Conservation (phyloP, 2,888 invertebrate species). For the Taphrorychus bicolor region DNA sequence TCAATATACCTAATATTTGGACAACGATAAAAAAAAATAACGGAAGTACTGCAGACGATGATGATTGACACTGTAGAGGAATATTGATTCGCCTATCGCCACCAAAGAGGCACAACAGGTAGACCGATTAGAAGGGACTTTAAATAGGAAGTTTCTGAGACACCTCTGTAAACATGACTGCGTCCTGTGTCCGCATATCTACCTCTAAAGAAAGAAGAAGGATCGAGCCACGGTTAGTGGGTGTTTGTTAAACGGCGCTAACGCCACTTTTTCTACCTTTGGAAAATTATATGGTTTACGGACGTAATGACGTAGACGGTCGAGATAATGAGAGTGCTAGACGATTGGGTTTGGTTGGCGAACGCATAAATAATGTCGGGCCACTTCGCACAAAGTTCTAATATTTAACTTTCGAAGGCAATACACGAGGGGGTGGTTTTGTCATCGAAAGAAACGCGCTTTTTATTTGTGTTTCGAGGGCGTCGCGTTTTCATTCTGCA, state of each 20-base stretch:
- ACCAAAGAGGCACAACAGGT: neutral
- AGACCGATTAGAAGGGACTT: neutral
- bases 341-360: neutral
- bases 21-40: neutral
- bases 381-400: neutral
- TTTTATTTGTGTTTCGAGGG: constrained; percentile 35
- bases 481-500: constrained; percentile 24
- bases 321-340: neutral
- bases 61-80: neutral
- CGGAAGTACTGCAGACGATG: neutral
- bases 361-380: neutral
- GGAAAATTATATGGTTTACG: neutral
- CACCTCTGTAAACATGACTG: neutral
- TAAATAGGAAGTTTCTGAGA: neutral
- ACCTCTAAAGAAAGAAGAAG: neutral
- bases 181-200: neutral
- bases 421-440: neutral
- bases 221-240: neutral
- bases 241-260: constrained; percentile 1
- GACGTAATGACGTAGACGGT: neutral
- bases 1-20: neutral
- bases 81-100: neutral
- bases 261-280: neutral
- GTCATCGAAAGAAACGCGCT: constrained; percentile 22
- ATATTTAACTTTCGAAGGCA: neutral